Percentiles rank a stretch among this genome's conserved stretches.
Evolutionary conservation across 2,888 invertebrate species (phyloP).

Genomic region (Kryphioiulus occultus): DNA sequence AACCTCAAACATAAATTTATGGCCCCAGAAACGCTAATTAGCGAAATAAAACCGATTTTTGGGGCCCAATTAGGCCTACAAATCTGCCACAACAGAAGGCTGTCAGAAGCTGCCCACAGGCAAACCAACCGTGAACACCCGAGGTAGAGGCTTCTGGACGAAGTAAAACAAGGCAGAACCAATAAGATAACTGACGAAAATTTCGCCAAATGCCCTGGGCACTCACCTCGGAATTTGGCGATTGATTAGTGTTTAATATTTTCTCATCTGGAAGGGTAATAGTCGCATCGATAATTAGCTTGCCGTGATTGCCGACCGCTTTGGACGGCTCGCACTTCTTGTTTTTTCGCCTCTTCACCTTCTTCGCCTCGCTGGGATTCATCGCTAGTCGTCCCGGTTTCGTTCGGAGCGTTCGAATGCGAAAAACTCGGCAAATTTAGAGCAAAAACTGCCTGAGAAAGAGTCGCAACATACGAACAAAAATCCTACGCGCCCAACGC

Average conservation of each 20-base stretch:
- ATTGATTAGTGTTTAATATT: slow-evolving; percentile 16
- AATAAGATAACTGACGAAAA: background rate
- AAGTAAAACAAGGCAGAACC: background rate
- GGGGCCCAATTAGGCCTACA: background rate
- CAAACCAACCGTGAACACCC: background rate
- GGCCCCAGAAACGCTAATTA: background rate
- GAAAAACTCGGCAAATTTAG: background rate
- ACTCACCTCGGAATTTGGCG: slow-evolving; percentile 8
- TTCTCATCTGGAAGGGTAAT: background rate
- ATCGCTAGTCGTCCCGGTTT: background rate
- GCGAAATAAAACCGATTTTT: background rate
- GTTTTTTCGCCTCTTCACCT: slow-evolving; percentile 41
- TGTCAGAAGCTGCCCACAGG: background rate
- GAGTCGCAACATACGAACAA: background rate
- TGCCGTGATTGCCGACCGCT: background rate
- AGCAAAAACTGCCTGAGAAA: background rate
- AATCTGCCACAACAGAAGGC: slow-evolving; percentile 8
- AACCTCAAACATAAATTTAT: background rate
- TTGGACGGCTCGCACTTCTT: slow-evolving; percentile 8
- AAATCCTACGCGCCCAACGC: slow-evolving; percentile 23
- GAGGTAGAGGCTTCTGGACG: background rate
- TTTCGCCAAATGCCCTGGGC: background rate
- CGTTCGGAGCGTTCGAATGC: background rate
- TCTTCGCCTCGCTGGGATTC: slow-evolving; percentile 39
- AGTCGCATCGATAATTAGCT: slow-evolving; percentile 1